Evolutionary conservation across 92 coral and sea anemone species (phyloP), one percentile per base, ranked within the genome.

Genomic region (Pocillopora grandis): DNA sequence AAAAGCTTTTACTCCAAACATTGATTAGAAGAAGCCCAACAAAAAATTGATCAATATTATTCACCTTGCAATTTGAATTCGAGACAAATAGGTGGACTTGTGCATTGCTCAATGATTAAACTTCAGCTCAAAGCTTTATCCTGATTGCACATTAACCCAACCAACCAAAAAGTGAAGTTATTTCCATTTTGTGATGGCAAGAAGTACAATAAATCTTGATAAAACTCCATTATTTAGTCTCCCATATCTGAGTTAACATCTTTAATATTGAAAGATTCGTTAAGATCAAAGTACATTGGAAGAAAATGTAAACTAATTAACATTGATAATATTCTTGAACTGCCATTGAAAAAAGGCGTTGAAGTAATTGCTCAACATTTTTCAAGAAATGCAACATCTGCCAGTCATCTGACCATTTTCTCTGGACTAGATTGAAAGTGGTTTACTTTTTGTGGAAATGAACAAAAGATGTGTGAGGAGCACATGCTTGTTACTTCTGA

Each of bases 311-410:
- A 70, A 70, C 55, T 37, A 36, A 42, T 42, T 42, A 42, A 3
- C 75, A 49, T 1, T 14, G 62, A 37, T 70, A 16, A 59, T 59
- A 10, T 70, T 70, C 42, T 67, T 42, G 35, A 1, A 67, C 17
- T 9, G 23, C 15, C 23, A 33, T 69, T 69, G 52, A 49, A 23
- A 33, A 17, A 15, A 12, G 21, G 42, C 13, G 17, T 70, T 70
- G 56, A 70, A 70, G 75, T 37, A 70, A 15, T 36, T 1, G 15
- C 12, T 66, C 37, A 9, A 11, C 27, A 12, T n/a, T 65, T 65
- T 66, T 19, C 14, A 70, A 16, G 19, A 55, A 79, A 66, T 49
- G 12, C 59, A 79, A 18, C 75, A 79, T 59, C 75, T 79, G 75
- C 17, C 65, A 16, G 8, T 66, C 64, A 56, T 33, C 75, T 70